Percentiles rank a stretch among this genome's conserved stretches.
Conservation (phyloP, 2,113 vertebrate species). For the Anser brachyrhynchus region DNA sequence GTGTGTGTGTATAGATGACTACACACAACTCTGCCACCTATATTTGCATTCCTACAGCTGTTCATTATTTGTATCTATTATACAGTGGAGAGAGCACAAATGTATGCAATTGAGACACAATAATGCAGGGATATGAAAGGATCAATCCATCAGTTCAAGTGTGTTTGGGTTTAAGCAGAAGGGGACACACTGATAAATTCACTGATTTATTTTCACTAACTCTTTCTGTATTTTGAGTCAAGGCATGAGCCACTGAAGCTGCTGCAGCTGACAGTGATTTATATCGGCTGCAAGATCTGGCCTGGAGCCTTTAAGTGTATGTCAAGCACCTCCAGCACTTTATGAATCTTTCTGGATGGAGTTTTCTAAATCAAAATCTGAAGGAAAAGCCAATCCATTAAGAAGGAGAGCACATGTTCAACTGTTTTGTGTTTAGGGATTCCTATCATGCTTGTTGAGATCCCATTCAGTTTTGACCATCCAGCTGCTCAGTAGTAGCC, state of each 20-base stretch:
- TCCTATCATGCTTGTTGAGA: neutral
- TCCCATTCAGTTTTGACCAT: neutral
- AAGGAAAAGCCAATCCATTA: conserved; percentile 15
- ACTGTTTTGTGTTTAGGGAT: conserved; percentile 1
- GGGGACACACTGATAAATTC: neutral
- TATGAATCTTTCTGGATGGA: conserved; percentile 27
- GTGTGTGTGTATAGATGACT: neutral
- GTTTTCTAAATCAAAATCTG: conserved; percentile 43
- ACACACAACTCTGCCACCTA: conserved; percentile 7
- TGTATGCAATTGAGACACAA: conserved; percentile 46
- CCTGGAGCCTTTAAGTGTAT: conserved; percentile 52
- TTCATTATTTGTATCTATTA: conserved; percentile 53
- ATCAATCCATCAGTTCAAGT: conserved; percentile 65
- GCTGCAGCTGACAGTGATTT: conserved; percentile 38
- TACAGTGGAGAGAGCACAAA: conserved; percentile 35
- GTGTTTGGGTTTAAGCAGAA: conserved; percentile 64
- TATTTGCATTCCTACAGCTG: conserved; percentile 55
- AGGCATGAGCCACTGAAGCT: neutral
- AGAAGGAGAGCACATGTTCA: neutral
- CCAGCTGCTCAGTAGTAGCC: neutral
- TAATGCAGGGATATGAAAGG: conserved; percentile 54
- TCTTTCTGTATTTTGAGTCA: neutral
- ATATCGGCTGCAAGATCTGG: conserved; percentile 26
- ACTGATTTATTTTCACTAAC: conserved; percentile 44
- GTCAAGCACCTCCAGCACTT: conserved; percentile 54